Evolutionary conservation across 2,888 invertebrate genomes (phyloP), one percentile per base, ranked within the genome.

Genomic region (Empis stercorea): DNA sequence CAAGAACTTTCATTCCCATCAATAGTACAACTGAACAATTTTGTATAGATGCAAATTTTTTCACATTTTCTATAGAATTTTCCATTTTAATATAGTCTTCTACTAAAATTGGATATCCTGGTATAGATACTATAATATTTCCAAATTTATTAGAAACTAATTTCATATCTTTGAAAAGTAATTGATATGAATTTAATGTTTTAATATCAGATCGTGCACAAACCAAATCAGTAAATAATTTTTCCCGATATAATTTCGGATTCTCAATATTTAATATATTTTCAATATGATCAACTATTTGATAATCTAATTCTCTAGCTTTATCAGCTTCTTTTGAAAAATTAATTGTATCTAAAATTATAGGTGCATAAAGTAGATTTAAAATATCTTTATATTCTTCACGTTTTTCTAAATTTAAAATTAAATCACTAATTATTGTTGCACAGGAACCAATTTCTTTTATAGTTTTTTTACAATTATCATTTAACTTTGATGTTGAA

Each of bases 341-440:
- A 59, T 86, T 88, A 1, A 82, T 78, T 0, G 91, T 89, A 61
- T 92, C 92, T 55, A 86, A 68, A 41, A 91, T 64, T 51, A 92
- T 89, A 1, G 86, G 77, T 32, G 61, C 61, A 39, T 64, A 59
- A 7, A 68, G 49, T 15, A 63, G 37, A n/a, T 51, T 48, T 1
- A 58, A 39, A 17, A 55, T 43, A 9, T 54, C 38, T 3, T 52
- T 46, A 15, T 54, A 55, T 7, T n/a, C 16, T 7, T 44, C 13
- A 43, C 64, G 58, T 39, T 57, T 56, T 43, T 38, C 41, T 23
- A 51, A 34, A 16, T 65, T 61, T 20, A 77, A 56, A 43, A 80
- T 66, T 59, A 73, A 68, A 56, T 76, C 74, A 13, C 78, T 75
- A 38, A 93, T 73, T 15, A 92, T 70, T 0, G 89, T 85, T 37